Evolutionary conservation across 2,113 vertebrate genomes (phyloP), one percentile per base, ranked within the genome.

Genomic region (Puma concolor): DNA sequence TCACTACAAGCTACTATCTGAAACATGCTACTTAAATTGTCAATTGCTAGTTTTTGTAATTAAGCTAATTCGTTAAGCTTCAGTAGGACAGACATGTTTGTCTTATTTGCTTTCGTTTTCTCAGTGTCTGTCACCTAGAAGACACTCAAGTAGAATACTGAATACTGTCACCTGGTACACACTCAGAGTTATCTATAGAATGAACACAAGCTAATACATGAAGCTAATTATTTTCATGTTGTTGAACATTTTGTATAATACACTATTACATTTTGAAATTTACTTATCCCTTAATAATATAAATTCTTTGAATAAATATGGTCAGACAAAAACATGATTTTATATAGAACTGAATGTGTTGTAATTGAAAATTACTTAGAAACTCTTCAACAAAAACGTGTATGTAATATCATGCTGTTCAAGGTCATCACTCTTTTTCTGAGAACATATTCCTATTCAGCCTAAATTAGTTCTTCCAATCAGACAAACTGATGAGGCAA

Each of bases 381-480:
- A 41, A 12, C 12, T 77, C 12, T 87, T 90, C 41, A 27, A 67
- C 60, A 41, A 60, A 84, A 90, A 48, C 64, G 12, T 29, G 1
- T 25, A 27, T 48, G 29, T 10, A 41, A 23, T 21, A 29, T n/a
- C 15, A 57, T 57, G 5, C 33, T 41, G 1, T 67, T 14, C 31
- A 82, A 60, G 60, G 82, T 63, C 93, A 66, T 71, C 4, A 14
- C n/a, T 94, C 15, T 10, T 93, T 81, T 52, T 88, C 31, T 54
- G 76, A 92, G 31, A 90, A 16, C 33, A 95, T 7, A 27, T 63
- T 94, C 3, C 15, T 84, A 17, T 41, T 90, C n/a, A 48, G 38
- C 36, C 29, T 87, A 91, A 97, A 95, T 94, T 81, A 95, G 72
- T 86, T 94, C 66, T 89, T 97, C 79, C 38, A 97, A 83, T 94